These are phyloP conservation scores for Matsumyia berberina DNA, from an alignment of 2,888 invertebrate genomes.

Conservation along the genomic window DNA sequence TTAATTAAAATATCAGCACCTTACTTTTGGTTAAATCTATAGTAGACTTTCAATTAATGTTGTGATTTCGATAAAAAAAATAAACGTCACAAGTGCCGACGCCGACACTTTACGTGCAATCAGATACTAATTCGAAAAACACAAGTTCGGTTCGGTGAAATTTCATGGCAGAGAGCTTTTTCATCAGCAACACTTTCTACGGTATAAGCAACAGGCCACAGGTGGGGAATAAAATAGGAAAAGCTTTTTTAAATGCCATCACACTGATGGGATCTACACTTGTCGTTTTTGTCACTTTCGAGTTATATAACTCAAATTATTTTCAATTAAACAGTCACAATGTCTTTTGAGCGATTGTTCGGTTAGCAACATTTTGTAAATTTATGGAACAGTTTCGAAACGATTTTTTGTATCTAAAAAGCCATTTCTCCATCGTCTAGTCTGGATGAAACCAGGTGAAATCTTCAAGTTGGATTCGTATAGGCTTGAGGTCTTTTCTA, in stretches of 20 bases:
- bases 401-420: too few species aligned
- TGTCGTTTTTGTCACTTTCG: not conserved
- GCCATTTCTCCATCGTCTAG: too few species aligned
- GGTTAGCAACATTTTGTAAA: too few species aligned
- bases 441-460: too few species aligned
- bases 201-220: not conserved
- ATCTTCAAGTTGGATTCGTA: too few species aligned
- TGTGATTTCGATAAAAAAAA: not conserved
- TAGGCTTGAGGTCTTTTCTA: too few species aligned
- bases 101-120: conserved; percentile 12
- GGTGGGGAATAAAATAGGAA: not conserved
- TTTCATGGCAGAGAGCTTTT: conserved; percentile 45
- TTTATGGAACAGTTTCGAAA: too few species aligned
- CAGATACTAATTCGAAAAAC: conserved; percentile 49
- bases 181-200: conserved; percentile 21
- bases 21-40: too few species aligned
- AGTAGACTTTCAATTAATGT: not conserved
- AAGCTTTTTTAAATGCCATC: conserved; percentile 12
- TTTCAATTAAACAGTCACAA: too few species aligned
- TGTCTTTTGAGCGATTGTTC: too few species aligned
- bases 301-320: not conserved
- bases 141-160: conserved; percentile 41
- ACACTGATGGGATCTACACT: conserved; percentile 13
- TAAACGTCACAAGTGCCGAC: not conserved
- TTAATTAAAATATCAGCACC: too few species aligned